Base-by-base conservation (phyloP, 2,888 invertebrate genomes). In the Sphaerophoria rueppellii region DNA sequence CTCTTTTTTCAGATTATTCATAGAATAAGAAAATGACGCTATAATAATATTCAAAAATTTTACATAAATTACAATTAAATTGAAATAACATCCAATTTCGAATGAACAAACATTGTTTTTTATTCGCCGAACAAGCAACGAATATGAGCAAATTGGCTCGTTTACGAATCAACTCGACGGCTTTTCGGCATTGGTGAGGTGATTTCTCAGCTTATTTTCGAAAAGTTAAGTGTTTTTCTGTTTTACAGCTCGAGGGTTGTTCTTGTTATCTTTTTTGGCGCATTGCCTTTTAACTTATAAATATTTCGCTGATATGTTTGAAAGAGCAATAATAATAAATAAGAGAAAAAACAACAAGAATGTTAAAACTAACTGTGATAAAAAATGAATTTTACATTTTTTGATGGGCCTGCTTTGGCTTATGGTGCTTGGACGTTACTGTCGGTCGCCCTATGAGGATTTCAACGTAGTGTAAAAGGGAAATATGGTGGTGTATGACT, bases 1-100 rank as follows among this genome's bases (percentile, higher is more conserved):
- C 32, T 6, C 40, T 2, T 6, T 43, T 35, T 50, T 34, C 1
- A 12, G 50, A 65, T 65, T 50, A 24, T 24, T 60, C 43, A 50
- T 11, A 48, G 14, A 50, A 43, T 50, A 50, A 50, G 16, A 50
- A 65, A 65, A 65, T 37, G 50, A 50, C 35, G 35, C 65, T 35
- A 65, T 65, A 65, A 65, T 50, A 63, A 63, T 34, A 65, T 50
- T 50, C 37, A 24, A 65, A 35, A 65, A 65, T 32, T 50, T 50
- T 46, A 65, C 65, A 65, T 65, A 65, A 65, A 65, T 65, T 65
- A 65, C 65, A 65, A 65, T 65, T 65, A 65, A 65, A 65, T 65
- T 50, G 65, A 65, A 65, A 65, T 65, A 65, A 65, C 50, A 50
- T 50, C 65, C 50, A 65, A 65, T 65, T 65, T 65, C 6, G 24